Percentiles rank a stretch among this genome's conserved stretches.
Conservation (phyloP, 2,888 invertebrate species). For the Eupithecia tripunctaria region DNA sequence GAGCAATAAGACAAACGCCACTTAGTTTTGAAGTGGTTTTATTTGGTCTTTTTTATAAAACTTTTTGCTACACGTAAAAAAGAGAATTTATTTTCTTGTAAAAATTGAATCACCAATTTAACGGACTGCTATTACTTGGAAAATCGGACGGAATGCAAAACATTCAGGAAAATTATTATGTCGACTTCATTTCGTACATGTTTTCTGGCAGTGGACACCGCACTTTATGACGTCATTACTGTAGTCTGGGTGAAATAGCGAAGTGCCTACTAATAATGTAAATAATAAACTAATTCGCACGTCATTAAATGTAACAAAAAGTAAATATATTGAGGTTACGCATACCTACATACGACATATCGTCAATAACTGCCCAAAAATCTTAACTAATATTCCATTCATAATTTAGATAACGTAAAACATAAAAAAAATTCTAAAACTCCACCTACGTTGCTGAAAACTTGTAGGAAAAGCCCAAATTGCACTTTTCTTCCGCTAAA, state of each 20-base stretch:
- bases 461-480: slow-evolving; percentile 60
- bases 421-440: not conserved
- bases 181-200: slow-evolving; percentile 17
- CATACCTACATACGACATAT: not conserved
- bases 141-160: slow-evolving; percentile 23
- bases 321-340: not conserved
- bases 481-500: slow-evolving; percentile 61
- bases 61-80: not conserved
- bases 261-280: not conserved
- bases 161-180: slow-evolving; percentile 23
- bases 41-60: too few relatives aligned
- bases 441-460: slow-evolving; percentile 10
- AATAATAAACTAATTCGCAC: not conserved
- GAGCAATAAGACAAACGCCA: too few relatives aligned
- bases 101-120: slow-evolving; percentile 10
- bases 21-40: too few relatives aligned
- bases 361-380: not conserved
- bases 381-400: not conserved
- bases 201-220: slow-evolving; percentile 26
- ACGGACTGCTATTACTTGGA: slow-evolving; percentile 3
- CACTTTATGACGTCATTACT: slow-evolving; percentile 32
- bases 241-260: slow-evolving; percentile 1
- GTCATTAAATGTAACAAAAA: not conserved
- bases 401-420: not conserved
- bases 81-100: not conserved